A percentile compares a stretch with the other conserved stretches of the same genome.
Evolutionary conservation across 2,797 vertebrate genomes (phyloP).

Genomic region (Delichon dasypus): DNA sequence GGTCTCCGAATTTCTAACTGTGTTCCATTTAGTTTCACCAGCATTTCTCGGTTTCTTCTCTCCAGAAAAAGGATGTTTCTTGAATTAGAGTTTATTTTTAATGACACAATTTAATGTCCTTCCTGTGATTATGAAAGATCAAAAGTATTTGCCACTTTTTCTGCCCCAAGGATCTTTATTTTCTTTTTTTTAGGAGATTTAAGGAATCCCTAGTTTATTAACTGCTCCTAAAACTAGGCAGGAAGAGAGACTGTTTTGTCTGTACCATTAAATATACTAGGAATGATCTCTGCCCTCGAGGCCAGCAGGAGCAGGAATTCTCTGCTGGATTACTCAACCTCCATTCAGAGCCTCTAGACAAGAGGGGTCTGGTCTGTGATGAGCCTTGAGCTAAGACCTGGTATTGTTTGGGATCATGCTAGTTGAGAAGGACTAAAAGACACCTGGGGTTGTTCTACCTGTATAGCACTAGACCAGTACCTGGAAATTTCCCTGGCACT

Average conservation of each 20-base stretch:
- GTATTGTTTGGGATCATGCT: background rate
- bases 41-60: background rate
- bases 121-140: background rate
- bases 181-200: background rate
- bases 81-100: background rate
- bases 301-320: background rate
- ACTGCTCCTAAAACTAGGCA: background rate
- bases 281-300: background rate
- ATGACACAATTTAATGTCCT: background rate
- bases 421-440: background rate
- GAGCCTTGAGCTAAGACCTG: background rate
- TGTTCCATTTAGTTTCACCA: background rate
- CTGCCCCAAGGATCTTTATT: background rate
- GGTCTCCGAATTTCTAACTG: background rate
- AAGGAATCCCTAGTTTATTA: background rate
- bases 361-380: background rate
- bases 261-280: background rate
- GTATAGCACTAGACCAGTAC: accelerated
- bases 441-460: background rate
- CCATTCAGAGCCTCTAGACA: background rate
- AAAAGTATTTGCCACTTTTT: background rate
- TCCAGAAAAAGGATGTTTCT: background rate
- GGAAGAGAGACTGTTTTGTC: background rate
- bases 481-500: background rate
- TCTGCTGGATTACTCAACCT: background rate